Evolutionary conservation across 2,888 invertebrate genomes (phyloP), one percentile per base, ranked within the genome.

Genomic region (Adelphocoris suturalis): DNA sequence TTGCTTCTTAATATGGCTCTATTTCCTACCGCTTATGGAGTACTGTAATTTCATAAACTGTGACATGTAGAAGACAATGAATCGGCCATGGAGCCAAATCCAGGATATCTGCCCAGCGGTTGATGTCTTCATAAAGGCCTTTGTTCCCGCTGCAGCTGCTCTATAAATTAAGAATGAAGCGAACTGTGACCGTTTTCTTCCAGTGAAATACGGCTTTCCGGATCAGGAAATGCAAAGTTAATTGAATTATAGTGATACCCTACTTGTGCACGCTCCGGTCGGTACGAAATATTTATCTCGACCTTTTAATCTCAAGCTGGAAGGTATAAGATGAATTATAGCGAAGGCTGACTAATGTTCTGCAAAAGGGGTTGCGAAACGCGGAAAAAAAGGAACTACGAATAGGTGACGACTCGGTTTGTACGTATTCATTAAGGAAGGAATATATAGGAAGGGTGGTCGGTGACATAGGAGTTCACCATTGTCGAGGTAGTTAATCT

Each of bases 201-300:
- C 11, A 23, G 68, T 68, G 68, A 68, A 68, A 68, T 68, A 68
- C 27, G 23, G 68, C 68, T 68, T 23, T 27, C 68, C 27, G 68
- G 68, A 68, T 68, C 68, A 68, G 68, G 68, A 68, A 68, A 68
- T 68, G 68, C 68, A 68, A 23, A 68, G 68, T 68, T 68, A 68
- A 68, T 68, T 68, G 68, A 68, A 68, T 68, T 68, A 68, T 68
- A 23, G 68, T 68, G 68, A 68, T 68, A 68, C 68, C 68, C 68
- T 27, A 68, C 23, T 68, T 68, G 68, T 68, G 68, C 68, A 68
- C 68, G 68, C 68, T 68, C 68, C 68, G 68, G 23, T 27, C 68
- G 68, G 68, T 23, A 68, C 68, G 68, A 68, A 68, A 68, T 68
- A 68, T 68, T 68, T 68, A 68, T 68, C 68, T 19, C 68, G 68